Evolutionary conservation across 2,113 vertebrate species (phyloP), one percentile per base, ranked within the genome.

Genomic region (Muntiacus muntjak): DNA sequence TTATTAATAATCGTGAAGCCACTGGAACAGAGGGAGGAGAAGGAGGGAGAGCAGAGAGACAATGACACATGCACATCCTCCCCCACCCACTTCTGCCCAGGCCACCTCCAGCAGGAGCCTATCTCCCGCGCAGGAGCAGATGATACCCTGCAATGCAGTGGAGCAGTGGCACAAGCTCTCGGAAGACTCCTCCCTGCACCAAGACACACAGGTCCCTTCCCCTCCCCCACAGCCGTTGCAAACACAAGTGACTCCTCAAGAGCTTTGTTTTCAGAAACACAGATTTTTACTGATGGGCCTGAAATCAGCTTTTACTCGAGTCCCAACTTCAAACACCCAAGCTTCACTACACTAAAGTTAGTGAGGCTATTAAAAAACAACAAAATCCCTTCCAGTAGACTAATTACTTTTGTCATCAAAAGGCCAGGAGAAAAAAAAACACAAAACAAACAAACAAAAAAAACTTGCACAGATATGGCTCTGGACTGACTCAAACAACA

Each of bases 1-100:
- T 92, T 96, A 95, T 97, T 96, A 96, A 97, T 96, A 76, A 96
- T 92, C 52, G 40, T 54, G 79, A 96, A 50, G 47, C 82, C 96
- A 92, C 6, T 26, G n/a, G 58, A 26, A 79, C 7, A 36, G 62
- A 92, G 43, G 78, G 21, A 47, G n/a, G n/a, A 47, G 33, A 47
- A 9, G 19, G 67, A 54, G 57, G 12, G 78, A 21, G 78, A 36
- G 15, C 19, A 19, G 19, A 16, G 67, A 67, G 17, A 33, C 4
- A 33, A 58, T 9, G 71, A 88, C 60, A 81, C 82, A 71, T 1
- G 58, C 57, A 83, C 26, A 79, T 15, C 54, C 36, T 62, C 47
- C 79, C 50, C 58, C 82, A 26, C 76, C 8, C 60, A 17, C 6
- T 78, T 67, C 67, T 26, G 30, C 55, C 13, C 62, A 64, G 36